Evolutionary conservation across 2,888 invertebrate species (phyloP), one percentile per base, ranked within the genome.

Genomic region (Acronicta leporina): DNA sequence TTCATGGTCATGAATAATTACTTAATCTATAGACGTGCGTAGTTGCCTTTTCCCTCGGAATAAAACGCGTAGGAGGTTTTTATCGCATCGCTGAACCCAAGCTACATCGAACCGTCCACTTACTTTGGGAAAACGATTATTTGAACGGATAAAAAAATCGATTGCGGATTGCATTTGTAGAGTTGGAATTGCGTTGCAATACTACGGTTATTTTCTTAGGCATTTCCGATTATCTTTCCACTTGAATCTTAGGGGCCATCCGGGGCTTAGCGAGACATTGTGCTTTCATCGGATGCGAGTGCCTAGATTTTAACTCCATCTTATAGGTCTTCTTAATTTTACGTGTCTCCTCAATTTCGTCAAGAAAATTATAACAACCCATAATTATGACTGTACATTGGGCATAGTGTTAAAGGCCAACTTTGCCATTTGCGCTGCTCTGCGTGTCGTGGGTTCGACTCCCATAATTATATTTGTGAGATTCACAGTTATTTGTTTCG

Each of bases 191-290:
- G 73, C 72, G 41, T 73, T 63, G 67, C 75, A 79, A 78, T 75
- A 64, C 75, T 57, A 55, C 52, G 76, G 79, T 78, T 83, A 84
- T 84, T 80, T 83, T 82, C 84, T 82, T 77, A 81, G 81, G 66
- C 77, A 66, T 81, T 81, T 72, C 66, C 77, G 83, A 86, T 85
- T 84, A 83, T 82, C 81, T 74, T 69, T 74, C 79, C 81, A 84
- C 81, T 74, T 77, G 68, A 80, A 85, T 88, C 87, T 88, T 89
- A 88, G 87, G 83, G 76, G 73, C 80, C 77, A 75, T 77, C 81
- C 77, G 77, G 73, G 70, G 78, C 68, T 77, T 72, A 70, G 74
- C 75, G 71, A 67, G 50, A 71, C 78, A 70, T 68, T 72, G 62
- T 80, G 75, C 77, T 81, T 76, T 76, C 81, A 81, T 86, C 82